These are phyloP conservation scores for Troglohyphantes excavatus DNA, from an alignment of 2,888 invertebrate species.

Conservation along the genomic window DNA sequence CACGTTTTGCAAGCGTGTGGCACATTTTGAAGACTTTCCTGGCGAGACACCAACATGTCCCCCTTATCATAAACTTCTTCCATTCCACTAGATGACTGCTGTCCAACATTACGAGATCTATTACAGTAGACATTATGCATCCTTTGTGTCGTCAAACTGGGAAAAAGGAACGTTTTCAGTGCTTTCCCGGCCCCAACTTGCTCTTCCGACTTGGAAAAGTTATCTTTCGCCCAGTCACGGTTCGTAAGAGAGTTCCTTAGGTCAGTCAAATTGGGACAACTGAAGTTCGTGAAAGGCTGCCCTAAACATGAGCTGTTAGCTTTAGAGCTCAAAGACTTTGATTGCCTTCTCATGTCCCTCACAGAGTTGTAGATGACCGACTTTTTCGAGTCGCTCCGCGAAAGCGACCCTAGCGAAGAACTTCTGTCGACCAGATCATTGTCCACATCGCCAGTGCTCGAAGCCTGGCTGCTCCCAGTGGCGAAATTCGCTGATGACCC, in stretches of 20 bases:
- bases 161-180: no score
- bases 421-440: slow-evolving; percentile 18
- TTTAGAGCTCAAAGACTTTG: background rate
- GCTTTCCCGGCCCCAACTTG: background rate
- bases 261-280: slow-evolving; percentile 22
- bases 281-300: background rate
- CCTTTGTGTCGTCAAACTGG: background rate
- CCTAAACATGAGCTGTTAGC: background rate
- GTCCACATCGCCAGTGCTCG: background rate
- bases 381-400: slow-evolving; percentile 21
- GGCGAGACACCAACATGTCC: background rate
- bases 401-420: slow-evolving; percentile 26
- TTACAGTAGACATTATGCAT: background rate
- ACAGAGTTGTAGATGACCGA: slow-evolving; percentile 46
- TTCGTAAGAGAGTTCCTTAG: background rate
- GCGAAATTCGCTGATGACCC: no score
- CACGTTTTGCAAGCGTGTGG: slow-evolving; percentile 32
- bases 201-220: slow-evolving; percentile 33
- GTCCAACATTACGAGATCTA: background rate
- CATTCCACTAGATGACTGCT: background rate
- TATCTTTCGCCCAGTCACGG: background rate
- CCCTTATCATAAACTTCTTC: background rate
- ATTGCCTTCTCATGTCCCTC: background rate
- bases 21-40: background rate
- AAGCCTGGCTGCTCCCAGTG: no score